Conservation (phyloP, 2,888 invertebrate genomes). For the Acrobasis consociella region DNA sequence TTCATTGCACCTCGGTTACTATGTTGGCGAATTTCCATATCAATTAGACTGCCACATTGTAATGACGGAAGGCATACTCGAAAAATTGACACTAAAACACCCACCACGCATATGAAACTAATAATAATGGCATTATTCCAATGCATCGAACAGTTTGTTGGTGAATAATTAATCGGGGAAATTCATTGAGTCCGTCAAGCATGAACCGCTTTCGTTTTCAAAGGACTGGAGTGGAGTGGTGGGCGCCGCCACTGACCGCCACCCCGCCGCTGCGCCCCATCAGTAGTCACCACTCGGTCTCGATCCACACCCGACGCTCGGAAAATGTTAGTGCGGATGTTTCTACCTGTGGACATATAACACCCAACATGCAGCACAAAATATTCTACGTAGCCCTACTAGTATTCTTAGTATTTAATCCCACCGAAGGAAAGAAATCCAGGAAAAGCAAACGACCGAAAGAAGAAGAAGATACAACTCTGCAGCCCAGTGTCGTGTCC, state of each 20-base stretch:
- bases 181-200: conserved; percentile 66
- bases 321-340: conserved; percentile 62
- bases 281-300: conserved; percentile 67
- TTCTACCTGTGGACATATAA: conserved; percentile 47
- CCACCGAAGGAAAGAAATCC: conserved; percentile 55
- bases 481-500: conserved; percentile 70
- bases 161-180: conserved; percentile 71
- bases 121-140: conserved; percentile 57
- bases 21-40: neutral
- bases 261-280: conserved; percentile 40
- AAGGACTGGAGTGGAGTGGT: conserved; percentile 55
- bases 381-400: conserved; percentile 53
- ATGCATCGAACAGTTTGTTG: conserved; percentile 55
- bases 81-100: conserved; percentile 50
- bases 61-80: conserved; percentile 59
- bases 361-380: conserved; percentile 58
- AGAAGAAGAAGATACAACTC: conserved; percentile 56
- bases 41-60: conserved; percentile 5
- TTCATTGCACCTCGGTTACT: neutral
- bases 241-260: conserved; percentile 39
- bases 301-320: conserved; percentile 60
- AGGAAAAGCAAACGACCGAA: conserved; percentile 59
- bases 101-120: conserved; percentile 38
- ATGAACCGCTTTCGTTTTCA: conserved; percentile 79
- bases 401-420: conserved; percentile 47